Base-by-base conservation (phyloP, 2,797 vertebrate genomes). In the Orestias chungarensis region DNA sequence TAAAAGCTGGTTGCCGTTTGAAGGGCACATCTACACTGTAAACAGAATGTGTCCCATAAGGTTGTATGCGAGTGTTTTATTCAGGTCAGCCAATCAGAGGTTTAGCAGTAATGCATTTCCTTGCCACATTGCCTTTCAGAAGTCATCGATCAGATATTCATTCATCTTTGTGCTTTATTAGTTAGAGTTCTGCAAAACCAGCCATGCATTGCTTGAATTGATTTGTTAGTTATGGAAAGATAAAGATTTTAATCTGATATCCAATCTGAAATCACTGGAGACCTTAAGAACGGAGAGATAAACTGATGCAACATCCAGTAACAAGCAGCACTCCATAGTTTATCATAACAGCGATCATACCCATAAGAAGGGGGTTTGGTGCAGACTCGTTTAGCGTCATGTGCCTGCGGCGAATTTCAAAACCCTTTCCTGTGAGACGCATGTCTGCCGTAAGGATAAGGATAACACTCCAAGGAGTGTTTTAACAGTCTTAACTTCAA, bases 1-100 rank as follows among this genome's bases (percentile, higher is more conserved):
- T 14, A 9, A 11, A 71, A 79, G 61, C 74, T 73, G 66, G 80
- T 78, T 74, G 81, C 76, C 18, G 46, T 74, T 79, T 72, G 35
- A 57, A 70, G 57, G 2, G 71, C 82, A 88, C 67, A n/a, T 73
- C 82, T n/a, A 69, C 64, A 33, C 20, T 29, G 31, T 54, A 20
- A 23, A 35, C 65, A 71, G 55, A 74, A 52, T 71, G 72, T 33
- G 68, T 68, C 14, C 6, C 42, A 33, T 74, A 0, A 2, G 59
- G 25, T 71, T 59, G 15, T 25, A 43, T 64, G 40, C 62, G 44
- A 47, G 62, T 68, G 62, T 42, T 44, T 75, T 62, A 1, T 55
- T 31, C 20, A 18, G 43, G 44, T 74, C 75, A 70, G 74, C 20
- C 7, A 70, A 64, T 57, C 50, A 38, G 67, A 64, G 31, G 10